phyloP scores from a whole-genome alignment of 1,140 invertebrate species.

The Trichonephila clavata region DNA sequence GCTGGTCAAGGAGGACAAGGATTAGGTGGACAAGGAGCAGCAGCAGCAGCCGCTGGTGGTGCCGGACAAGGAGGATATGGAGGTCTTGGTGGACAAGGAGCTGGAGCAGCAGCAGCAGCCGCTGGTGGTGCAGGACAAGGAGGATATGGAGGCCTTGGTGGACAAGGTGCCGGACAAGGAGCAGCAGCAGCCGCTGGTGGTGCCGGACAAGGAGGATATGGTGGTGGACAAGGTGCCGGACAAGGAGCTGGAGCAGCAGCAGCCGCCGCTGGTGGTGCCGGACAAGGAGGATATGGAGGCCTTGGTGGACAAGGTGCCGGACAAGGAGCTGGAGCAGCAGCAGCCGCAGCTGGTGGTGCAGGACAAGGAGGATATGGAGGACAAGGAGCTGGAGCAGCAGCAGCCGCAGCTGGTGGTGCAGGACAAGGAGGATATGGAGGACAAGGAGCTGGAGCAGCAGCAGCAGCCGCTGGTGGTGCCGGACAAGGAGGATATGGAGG shows the following conservation, averaged over 20 bases:
- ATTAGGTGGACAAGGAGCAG: background rate
- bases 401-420: too few species aligned
- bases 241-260: background rate
- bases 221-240: background rate
- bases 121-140: background rate
- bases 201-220: background rate
- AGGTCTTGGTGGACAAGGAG: background rate
- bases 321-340: background rate
- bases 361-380: too few species aligned
- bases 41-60: too few species aligned
- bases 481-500: too few species aligned
- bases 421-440: too few species aligned
- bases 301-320: background rate
- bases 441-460: too few species aligned
- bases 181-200: background rate
- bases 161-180: background rate
- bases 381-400: too few species aligned
- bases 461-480: too few species aligned
- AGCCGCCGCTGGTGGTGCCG: background rate
- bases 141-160: too few species aligned
- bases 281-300: background rate
- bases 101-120: background rate
- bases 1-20: too few species aligned
- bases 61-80: too few species aligned
- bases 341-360: too few species aligned